Evolutionary conservation across 1,140 invertebrate species (phyloP), one percentile per base, ranked within the genome.

Genomic region (Linepithema humile): DNA sequence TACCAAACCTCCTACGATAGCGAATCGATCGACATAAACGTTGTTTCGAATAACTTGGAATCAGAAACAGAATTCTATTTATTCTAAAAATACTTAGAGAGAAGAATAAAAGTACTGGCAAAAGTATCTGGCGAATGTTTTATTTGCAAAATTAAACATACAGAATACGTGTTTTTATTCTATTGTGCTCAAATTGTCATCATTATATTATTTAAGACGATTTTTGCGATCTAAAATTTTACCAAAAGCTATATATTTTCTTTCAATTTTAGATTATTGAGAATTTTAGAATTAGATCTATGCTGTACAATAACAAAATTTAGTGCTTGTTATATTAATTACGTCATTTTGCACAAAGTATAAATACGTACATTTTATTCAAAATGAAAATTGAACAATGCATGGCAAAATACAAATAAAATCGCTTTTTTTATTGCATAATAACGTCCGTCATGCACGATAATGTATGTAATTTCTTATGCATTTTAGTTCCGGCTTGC

Each of bases 11-110:
- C 32, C 53, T 26, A 38, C 48, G 40, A 65, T 38, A 50, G 64
- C 35, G 32, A 60, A 84, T 74, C 55, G 73, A 90, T 86, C 82
- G 80, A 86, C 77, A 26, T 17, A 26, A 70, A 70, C 12, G 48
- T 80, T 80, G 50, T 69, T 80, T 80, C 38, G 75, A 74, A 85
- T 80, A 80, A 64, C 73, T 87, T 75, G 74, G 40, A 38, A 59
- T 84, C 80, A 80, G 82, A 87, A 85, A 84, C 85, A 32, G 85
- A 3, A 38, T 67, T 78, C 20, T 29, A 40, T 23, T 67, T 78
- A 17, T 65, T 55, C 20, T 7, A 3, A 26, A 9, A n/a, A n/a
- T n/a, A n/a, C n/a, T n/a, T 40, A 45, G 17, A 40, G 2, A 40
- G 10, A 64, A 1, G 23, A 53, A 67, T 15, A 12, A 67, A 26